Conservation (phyloP, 2,797 vertebrate genomes). For the Trachurus trachurus region DNA sequence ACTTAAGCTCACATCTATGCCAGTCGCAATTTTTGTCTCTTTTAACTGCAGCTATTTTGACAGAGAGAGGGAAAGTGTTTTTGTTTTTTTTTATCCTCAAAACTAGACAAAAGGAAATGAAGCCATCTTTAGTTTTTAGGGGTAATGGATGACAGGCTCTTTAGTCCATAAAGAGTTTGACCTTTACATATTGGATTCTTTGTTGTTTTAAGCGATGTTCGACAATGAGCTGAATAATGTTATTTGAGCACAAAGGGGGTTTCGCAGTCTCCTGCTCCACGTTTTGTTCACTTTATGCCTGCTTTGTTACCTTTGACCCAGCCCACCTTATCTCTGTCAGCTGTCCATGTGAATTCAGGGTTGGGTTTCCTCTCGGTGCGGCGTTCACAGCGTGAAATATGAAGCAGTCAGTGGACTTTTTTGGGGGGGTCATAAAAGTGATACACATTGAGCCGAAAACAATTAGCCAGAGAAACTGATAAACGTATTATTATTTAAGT, state of each 20-base stretch:
- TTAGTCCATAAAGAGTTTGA: background rate
- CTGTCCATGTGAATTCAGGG: conserved; percentile 12
- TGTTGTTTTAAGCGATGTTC: background rate
- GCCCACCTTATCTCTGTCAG: conserved; percentile 28
- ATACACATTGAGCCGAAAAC: background rate
- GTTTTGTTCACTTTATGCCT: background rate
- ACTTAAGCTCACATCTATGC: conserved; percentile 6
- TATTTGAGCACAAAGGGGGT: background rate
- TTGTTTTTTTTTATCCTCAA: background rate
- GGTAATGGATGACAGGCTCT: background rate
- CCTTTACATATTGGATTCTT: background rate
- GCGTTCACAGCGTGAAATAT: background rate
- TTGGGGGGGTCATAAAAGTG: background rate
- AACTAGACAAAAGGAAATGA: background rate
- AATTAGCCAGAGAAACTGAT: background rate
- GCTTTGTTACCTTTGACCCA: conserved; percentile 17
- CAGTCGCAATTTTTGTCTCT: background rate
- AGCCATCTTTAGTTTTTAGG: too few species aligned
- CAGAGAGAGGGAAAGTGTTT: background rate
- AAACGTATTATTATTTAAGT: background rate
- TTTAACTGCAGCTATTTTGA: background rate
- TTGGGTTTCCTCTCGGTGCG: background rate
- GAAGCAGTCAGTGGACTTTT: background rate
- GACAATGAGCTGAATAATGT: conserved; percentile 4
- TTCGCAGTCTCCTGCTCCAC: background rate